These are phyloP conservation scores for Phalacrocorax aristotelis DNA, from an alignment of 2,113 vertebrate species.

Conservation along the genomic window DNA sequence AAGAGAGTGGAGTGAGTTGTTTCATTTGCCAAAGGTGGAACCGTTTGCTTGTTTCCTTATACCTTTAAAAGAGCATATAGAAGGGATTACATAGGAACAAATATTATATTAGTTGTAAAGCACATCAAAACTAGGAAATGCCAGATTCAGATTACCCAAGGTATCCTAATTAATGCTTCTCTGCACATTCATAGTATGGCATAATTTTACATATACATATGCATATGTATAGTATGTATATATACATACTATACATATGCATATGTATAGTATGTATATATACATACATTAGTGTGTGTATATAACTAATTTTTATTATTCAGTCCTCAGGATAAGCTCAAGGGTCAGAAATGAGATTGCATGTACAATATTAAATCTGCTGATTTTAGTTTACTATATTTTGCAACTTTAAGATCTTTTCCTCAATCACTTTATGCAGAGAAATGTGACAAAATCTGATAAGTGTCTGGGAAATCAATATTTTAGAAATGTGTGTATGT, in stretches of 20 bases:
- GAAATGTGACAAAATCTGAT: background rate
- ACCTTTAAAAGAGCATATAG: background rate
- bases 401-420: background rate
- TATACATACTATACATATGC: too few species aligned
- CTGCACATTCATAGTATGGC: background rate
- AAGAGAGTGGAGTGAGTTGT: background rate
- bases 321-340: background rate
- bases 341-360: background rate
- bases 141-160: background rate
- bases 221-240: background rate
- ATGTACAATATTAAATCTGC: background rate
- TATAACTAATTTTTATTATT: background rate
- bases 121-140: background rate
- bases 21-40: background rate
- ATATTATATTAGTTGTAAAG: background rate
- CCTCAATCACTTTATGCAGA: background rate
- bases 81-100: background rate
- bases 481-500: background rate
- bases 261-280: too few species aligned
- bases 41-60: background rate
- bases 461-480: background rate
- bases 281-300: too few species aligned
- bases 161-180: background rate
- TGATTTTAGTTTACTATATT: background rate
- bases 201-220: background rate